Evolutionary conservation across 2,797 vertebrate species (phyloP), one percentile per base, ranked within the genome.

Genomic region (Erithacus rubecula): DNA sequence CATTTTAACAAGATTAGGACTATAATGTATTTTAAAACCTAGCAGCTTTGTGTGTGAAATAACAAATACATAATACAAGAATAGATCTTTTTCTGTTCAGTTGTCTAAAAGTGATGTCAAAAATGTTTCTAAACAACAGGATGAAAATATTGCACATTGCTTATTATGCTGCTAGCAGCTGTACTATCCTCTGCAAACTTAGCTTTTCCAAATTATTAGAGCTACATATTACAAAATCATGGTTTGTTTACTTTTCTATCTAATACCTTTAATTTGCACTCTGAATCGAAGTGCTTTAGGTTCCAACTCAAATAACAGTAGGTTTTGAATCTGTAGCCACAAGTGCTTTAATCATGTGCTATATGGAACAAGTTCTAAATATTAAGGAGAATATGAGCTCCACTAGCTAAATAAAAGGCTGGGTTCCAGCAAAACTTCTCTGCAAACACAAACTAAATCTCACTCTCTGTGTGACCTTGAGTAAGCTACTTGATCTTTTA

Each of bases 391-490:
- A 44, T 87, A 52, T 44, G 47, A 83, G n/a, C 53, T 80, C 37
- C 67, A 88, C 56, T 1, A 2, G 22, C 76, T 92, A 96, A 85
- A 84, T 43, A 53, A 93, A 95, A 72, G 70, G 36, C 60, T 93
- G 55, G 18, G 60, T 90, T 89, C n/a, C 84, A 94, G 84, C 94
- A 96, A 70, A 85, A 87, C 78, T 84, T 93, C 82, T 93, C 91
- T 83, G 52, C 83, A 96, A 93, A 89, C 62, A 70, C 22, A 75
- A 71, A 59, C 63, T 83, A 89, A 96, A 89, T 89, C 65, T 75
- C 81, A 80, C 68, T 93, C 86, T 92, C 92, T 92, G 70, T 89
- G 84, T 94, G 94, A 93, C 94, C 93, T 77, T 78, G 52, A 93
- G 69, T 53, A 92, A 72, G 83, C 80, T 86, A 89, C 83, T 87